Evolutionary conservation across 2,888 invertebrate species (phyloP).

Genomic region (Lumbricus terrestris): DNA sequence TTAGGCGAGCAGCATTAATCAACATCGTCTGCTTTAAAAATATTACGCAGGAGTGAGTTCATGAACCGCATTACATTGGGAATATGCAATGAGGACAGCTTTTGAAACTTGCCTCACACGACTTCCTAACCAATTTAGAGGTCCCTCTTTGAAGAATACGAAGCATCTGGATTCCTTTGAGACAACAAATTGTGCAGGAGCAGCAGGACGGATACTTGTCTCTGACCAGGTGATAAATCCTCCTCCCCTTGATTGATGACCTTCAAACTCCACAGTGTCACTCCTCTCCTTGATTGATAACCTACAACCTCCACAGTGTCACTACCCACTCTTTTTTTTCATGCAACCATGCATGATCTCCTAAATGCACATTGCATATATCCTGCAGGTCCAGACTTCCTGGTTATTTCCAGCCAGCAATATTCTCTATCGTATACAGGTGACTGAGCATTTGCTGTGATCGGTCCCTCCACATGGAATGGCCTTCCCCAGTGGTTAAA

Average conservation of each 20-base stretch:
- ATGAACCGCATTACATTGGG: neutral
- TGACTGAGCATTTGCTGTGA: neutral
- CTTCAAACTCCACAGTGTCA: no score
- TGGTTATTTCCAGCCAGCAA: neutral
- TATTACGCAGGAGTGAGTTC: neutral
- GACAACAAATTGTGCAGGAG: neutral
- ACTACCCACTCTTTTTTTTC: neutral
- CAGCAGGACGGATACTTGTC: neutral
- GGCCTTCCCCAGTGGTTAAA: no score
- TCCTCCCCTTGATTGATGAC: no score
- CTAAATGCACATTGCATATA: neutral
- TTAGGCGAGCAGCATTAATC: no score
- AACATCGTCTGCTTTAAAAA: no score
- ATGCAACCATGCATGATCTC: neutral
- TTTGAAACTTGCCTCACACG: neutral
- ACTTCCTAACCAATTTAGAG: neutral
- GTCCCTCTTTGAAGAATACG: neutral
- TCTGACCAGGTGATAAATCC: neutral
- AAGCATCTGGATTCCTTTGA: neutral
- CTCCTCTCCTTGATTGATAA: neutral
- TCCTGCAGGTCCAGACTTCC: neutral
- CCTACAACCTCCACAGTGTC: no score
- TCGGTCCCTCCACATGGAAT: no score
- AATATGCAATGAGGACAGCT: neutral
- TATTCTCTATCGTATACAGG: neutral